Percentiles rank a stretch among this genome's conserved stretches.
These are phyloP conservation scores for Crotalus viridis DNA, from an alignment of 2,113 vertebrate species.

Conservation along the genomic window DNA sequence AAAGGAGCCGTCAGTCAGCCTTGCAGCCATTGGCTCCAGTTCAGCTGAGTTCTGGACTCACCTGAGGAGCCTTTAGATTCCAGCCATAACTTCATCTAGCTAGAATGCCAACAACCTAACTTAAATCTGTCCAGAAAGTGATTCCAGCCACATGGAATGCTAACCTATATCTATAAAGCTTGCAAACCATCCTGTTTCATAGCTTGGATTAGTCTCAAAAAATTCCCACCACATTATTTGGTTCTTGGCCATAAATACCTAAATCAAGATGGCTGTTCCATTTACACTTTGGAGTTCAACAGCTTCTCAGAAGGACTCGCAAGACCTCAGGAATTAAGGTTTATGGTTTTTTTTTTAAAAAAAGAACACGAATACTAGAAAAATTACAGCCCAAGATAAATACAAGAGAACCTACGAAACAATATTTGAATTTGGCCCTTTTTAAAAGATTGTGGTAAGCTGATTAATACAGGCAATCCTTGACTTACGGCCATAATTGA, in stretches of 20 bases:
- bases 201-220: neutral
- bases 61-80: neutral
- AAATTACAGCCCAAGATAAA: neutral
- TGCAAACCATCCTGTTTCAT: neutral
- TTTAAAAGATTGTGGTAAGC: neutral
- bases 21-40: neutral
- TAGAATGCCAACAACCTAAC: neutral
- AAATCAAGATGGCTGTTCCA: neutral
- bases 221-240: neutral
- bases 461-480: neutral
- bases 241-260: slow-evolving; percentile 15
- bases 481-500: no score
- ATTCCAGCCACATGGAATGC: no score
- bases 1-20: neutral
- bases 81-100: neutral
- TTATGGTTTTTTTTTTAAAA: no score
- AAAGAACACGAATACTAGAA: neutral
- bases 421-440: neutral
- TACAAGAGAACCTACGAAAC: neutral
- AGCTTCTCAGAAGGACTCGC: neutral
- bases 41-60: neutral
- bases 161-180: slow-evolving; percentile 19
- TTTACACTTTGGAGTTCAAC: neutral
- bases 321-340: neutral
- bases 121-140: neutral